A percentile compares a stretch with the other conserved stretches of the same genome.
These are phyloP conservation scores for Cheilosia urbana DNA, from an alignment of 2,888 invertebrate species.

Conservation along the genomic window DNA sequence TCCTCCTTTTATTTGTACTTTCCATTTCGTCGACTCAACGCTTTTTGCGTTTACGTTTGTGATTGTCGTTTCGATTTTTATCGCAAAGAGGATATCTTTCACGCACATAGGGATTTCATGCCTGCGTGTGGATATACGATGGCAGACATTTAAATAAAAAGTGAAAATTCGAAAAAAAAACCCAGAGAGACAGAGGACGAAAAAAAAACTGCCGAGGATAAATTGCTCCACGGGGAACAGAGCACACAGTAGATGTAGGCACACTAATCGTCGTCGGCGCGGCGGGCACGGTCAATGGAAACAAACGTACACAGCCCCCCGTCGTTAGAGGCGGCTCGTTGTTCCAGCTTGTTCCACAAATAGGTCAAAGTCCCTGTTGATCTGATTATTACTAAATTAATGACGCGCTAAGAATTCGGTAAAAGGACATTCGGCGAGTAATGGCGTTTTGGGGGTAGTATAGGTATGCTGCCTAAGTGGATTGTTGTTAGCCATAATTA, in stretches of 20 bases:
- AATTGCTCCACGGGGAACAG: conserved; percentile 49
- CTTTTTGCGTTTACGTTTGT: conserved; percentile 74
- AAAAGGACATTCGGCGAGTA: conserved; percentile 63
- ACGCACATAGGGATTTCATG: conserved; percentile 51
- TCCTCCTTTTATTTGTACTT: conserved; percentile 70
- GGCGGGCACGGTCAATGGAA: conserved; percentile 27
- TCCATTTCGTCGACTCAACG: conserved; percentile 74
- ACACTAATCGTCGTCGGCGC: conserved; percentile 48
- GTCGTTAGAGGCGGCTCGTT: conserved; percentile 52
- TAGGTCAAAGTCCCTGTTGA: conserved; percentile 74
- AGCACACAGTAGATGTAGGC: conserved; percentile 2
- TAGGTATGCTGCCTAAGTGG: conserved; percentile 10
- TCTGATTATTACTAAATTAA: conserved; percentile 75
- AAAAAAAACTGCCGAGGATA: conserved; percentile 22
- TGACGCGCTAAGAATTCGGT: conserved; percentile 74
- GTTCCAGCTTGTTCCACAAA: conserved; percentile 64
- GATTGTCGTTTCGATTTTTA: conserved; percentile 72
- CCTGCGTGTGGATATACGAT: conserved; percentile 56
- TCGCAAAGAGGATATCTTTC: conserved; percentile 59
- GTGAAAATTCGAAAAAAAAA: conserved; percentile 26
- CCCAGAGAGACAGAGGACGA: neutral
- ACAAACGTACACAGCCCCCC: conserved; percentile 20
- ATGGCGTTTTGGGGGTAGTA: conserved; percentile 47
- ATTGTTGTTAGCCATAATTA: conserved; percentile 70
- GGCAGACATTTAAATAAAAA: conserved; percentile 55